phyloP scores from a whole-genome alignment of 2,888 invertebrate species.

The Desoria tigrina region DNA sequence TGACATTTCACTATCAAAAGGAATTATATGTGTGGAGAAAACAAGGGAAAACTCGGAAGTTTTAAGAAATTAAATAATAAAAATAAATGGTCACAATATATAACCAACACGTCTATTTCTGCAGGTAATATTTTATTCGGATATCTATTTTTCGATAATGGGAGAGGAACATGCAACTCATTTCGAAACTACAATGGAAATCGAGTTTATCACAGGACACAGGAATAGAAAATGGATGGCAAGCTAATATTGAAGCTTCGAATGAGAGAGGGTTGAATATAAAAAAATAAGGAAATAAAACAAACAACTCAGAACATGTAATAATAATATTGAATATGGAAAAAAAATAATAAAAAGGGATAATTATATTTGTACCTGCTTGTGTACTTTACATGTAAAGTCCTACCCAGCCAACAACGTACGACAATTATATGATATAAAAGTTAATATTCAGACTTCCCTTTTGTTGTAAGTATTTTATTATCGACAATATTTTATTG shows the following conservation, averaged over 20 bases:
- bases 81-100: no score
- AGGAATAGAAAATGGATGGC: no score
- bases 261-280: not conserved
- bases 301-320: conserved; percentile 4
- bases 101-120: no score
- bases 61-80: conserved; percentile 4
- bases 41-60: not conserved
- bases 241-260: no score
- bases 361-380: conserved; percentile 2
- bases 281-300: conserved; percentile 17
- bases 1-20: no score
- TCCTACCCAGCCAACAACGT: no score
- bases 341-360: conserved; percentile 2
- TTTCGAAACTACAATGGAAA: conserved; percentile 4
- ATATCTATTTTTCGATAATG: conserved; percentile 2
- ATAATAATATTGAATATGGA: conserved; percentile 9
- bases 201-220: not conserved
- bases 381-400: not conserved
- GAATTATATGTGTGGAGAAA: not conserved
- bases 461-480: conserved; percentile 9
- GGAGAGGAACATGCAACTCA: conserved; percentile 8
- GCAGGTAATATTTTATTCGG: no score
- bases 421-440: not conserved
- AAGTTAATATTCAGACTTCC: conserved; percentile 4
- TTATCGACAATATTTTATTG: conserved; percentile 1